Percentiles rank a stretch among this genome's conserved stretches.
Evolutionary conservation across 1,140 invertebrate species (phyloP).

Genomic region (Pollicipes pollicipes): DNA sequence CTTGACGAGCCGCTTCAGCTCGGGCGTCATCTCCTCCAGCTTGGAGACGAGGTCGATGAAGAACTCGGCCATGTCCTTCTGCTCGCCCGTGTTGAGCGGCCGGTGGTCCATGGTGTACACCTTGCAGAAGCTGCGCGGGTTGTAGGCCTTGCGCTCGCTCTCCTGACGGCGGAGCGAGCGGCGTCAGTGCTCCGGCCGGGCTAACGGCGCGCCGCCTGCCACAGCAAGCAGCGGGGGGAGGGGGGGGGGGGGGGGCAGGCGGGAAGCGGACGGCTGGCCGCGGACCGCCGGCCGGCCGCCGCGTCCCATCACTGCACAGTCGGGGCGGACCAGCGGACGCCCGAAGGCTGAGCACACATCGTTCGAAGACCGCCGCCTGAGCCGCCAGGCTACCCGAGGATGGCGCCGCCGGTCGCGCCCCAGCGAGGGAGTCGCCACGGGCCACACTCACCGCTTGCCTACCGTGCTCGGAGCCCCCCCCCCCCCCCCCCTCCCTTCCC

Average conservation of each 20-base stretch:
- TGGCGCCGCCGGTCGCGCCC: no score
- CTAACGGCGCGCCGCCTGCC: slow-evolving; percentile 8
- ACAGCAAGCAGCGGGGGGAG: background rate
- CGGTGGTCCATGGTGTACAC: slow-evolving; percentile 94
- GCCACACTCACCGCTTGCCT: no score
- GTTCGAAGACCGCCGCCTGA: no score
- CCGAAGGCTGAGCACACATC: no score
- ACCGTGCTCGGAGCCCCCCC: no score
- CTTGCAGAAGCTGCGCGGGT: slow-evolving; percentile 84
- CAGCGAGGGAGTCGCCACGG: no score
- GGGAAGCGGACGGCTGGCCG: background rate
- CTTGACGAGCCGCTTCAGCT: slow-evolving; percentile 76
- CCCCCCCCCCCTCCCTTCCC: no score
- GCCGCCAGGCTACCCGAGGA: no score
- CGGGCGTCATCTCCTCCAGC: slow-evolving; percentile 84
- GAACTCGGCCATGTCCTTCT: slow-evolving; percentile 96
- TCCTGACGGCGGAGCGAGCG: slow-evolving; percentile 40
- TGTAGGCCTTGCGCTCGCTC: slow-evolving; percentile 85
- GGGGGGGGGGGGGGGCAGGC: no score
- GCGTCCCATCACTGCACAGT: no score
- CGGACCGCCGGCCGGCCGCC: no score
- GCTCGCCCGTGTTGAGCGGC: slow-evolving; percentile 84
- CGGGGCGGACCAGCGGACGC: no score
- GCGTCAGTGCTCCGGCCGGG: background rate
- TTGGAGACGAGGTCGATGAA: slow-evolving; percentile 92